Conservation (phyloP, 2,797 vertebrate species). For the Gallirallus australis region DNA sequence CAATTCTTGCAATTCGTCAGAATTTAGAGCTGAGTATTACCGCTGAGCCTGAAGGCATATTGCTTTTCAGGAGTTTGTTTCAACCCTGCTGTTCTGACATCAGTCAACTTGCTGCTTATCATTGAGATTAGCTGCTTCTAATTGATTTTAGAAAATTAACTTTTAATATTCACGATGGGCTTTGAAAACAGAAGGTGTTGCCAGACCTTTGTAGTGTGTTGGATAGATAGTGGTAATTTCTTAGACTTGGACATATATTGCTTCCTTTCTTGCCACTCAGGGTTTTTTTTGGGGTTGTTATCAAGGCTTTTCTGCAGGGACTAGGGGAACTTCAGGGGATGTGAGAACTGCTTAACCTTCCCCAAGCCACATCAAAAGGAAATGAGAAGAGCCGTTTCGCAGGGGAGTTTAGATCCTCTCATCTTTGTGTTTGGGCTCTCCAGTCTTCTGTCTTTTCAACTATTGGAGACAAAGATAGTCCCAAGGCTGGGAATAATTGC, state of each 20-base stretch:
- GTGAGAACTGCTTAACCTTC: constrained; percentile 7
- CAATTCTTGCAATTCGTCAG: neutral
- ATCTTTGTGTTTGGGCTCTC: neutral
- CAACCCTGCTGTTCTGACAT: neutral
- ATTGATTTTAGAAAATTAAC: neutral
- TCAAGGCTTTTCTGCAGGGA: neutral
- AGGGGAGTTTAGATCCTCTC: neutral
- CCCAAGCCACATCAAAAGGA: neutral
- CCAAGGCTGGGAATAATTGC: neutral
- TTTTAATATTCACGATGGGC: neutral
- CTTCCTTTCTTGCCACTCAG: neutral
- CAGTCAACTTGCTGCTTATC: neutral
- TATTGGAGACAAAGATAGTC: neutral
- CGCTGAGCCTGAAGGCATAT: neutral
- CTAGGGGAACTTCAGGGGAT: neutral
- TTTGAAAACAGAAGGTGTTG: neutral
- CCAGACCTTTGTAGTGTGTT: neutral
- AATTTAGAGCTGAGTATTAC: neutral
- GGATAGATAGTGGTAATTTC: neutral
- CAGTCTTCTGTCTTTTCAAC: neutral
- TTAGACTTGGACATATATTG: neutral
- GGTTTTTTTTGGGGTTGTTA: neutral
- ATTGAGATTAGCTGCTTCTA: neutral
- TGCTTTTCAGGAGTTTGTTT: constrained; percentile 1
- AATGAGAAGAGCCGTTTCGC: neutral